Percentiles rank a stretch among this genome's conserved stretches.
Evolutionary conservation across 2,888 invertebrate species (phyloP).

Genomic region (Himalopsyche japonica): DNA sequence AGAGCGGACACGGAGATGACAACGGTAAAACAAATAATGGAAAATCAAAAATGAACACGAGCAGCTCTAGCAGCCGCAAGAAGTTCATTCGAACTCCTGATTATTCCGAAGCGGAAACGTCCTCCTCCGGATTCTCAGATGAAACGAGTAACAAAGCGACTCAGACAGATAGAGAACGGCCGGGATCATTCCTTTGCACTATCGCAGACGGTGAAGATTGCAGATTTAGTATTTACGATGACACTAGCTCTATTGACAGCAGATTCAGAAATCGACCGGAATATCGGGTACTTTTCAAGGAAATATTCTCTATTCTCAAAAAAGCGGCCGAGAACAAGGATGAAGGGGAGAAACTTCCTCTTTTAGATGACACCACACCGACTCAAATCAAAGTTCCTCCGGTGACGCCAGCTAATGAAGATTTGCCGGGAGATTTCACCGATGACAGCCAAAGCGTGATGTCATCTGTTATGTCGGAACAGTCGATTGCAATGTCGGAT

Average conservation of each 20-base stretch:
- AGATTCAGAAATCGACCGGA: constrained; percentile 82
- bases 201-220: constrained; percentile 86
- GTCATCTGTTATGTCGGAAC: constrained; percentile 75
- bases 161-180: constrained; percentile 76
- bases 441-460: constrained; percentile 76
- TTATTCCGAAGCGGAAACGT: constrained; percentile 84
- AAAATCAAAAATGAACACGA: constrained; percentile 51
- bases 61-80: constrained; percentile 54
- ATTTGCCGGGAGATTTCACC: constrained; percentile 65
- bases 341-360: constrained; percentile 74
- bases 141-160: constrained; percentile 83
- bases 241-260: constrained; percentile 77
- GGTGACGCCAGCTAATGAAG: constrained; percentile 69
- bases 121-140: constrained; percentile 82
- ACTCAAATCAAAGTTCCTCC: constrained; percentile 64
- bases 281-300: constrained; percentile 78
- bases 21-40: constrained; percentile 47
- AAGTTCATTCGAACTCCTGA: constrained; percentile 75
- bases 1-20: constrained; percentile 65
- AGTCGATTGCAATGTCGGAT: constrained; percentile 71
- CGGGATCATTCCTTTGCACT: constrained; percentile 82
- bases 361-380: constrained; percentile 66
- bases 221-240: constrained; percentile 83
- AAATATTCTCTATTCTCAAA: constrained; percentile 81
- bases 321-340: constrained; percentile 83